Percentiles rank a stretch among this genome's conserved stretches.
Evolutionary conservation across 2,113 vertebrate species (phyloP).

Genomic region (Pelmatolapia mariae): DNA sequence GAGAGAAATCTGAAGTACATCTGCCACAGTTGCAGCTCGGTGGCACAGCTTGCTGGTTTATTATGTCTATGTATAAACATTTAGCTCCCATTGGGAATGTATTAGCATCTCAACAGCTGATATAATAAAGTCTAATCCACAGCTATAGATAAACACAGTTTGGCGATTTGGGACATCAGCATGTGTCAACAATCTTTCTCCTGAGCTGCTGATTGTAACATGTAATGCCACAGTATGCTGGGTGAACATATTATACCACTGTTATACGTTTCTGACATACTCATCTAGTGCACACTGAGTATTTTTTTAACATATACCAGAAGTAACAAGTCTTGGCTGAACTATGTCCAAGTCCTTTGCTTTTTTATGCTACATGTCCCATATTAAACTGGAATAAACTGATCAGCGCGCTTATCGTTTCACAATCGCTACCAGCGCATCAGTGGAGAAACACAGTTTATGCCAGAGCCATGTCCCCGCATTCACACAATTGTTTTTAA

Average conservation of each 20-base stretch:
- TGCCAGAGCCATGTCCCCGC: slow-evolving; percentile 47
- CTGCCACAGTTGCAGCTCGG: not conserved
- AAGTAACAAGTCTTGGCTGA: not conserved
- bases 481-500: slow-evolving; percentile 25
- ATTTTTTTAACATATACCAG: not conserved
- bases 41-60: slow-evolving; percentile 2
- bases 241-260: not conserved
- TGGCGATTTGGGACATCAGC: not conserved
- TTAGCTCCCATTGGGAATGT: slow-evolving; percentile 15
- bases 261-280: not conserved
- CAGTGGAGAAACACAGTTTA: slow-evolving; percentile 34
- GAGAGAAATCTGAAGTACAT: slow-evolving; percentile 5
- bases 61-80: slow-evolving; percentile 7
- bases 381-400: slow-evolving; percentile 72
- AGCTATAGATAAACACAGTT: slow-evolving; percentile 28
- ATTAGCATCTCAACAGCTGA: slow-evolving; percentile 17
- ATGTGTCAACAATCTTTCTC: not conserved
- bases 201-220: not conserved
- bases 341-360: not conserved
- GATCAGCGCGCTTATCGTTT: not conserved
- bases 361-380: slow-evolving; percentile 60
- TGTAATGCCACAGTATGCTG: not conserved
- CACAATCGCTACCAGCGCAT: not conserved
- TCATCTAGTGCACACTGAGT: not conserved
- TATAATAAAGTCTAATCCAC: slow-evolving; percentile 23